Evolutionary conservation across 2,113 vertebrate species (phyloP), one percentile per base, ranked within the genome.

Genomic region (Lethenteron reissneri): DNA sequence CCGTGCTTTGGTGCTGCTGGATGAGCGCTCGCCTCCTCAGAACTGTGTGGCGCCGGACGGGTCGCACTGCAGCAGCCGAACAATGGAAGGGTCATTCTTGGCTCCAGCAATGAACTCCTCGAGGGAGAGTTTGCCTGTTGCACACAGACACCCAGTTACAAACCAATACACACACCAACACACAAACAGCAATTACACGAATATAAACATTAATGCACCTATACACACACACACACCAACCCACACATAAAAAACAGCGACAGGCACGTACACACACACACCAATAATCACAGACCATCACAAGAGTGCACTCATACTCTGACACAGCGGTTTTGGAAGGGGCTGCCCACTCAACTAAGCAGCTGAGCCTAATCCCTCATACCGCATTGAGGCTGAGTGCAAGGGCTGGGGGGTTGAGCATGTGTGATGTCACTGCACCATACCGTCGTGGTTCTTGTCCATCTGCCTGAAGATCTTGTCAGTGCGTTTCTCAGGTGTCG

Each of bases 391-490:
- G 41, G 41, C 41, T 41, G 41, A 41, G 41, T 41, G 41, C 41
- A 41, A 41, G 41, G 41, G 41, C 41, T 41, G 41, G 41, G 41
- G 41, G 41, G 41, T 41, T 5, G 41, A 41, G 41, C 41, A 41
- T 41, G 41, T 41, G 41, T 41, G 41, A 41, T 41, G 41, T 41
- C 41, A 41, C 41, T 41, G 41, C 41, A 41, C 41, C 41, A 41
- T 84, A 99, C 94, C 91, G 1, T 97, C 91, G 58, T 99, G 97
- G 83, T 99, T 89, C 73, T 92, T 88, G 78, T 99, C 94, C 92
- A 99, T 97, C 85, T 99, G 92, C 79, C 86, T 88, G 85, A 99
- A 99, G 83, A 97, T 99, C 82, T 97, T 99, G 80, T 99, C 92
- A 1, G 94, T 99, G 76, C 92, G 84, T 80, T 99, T 97, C 82